Base-by-base conservation (phyloP, 2,797 vertebrate species). In the Pantherophis vulpinus region DNA sequence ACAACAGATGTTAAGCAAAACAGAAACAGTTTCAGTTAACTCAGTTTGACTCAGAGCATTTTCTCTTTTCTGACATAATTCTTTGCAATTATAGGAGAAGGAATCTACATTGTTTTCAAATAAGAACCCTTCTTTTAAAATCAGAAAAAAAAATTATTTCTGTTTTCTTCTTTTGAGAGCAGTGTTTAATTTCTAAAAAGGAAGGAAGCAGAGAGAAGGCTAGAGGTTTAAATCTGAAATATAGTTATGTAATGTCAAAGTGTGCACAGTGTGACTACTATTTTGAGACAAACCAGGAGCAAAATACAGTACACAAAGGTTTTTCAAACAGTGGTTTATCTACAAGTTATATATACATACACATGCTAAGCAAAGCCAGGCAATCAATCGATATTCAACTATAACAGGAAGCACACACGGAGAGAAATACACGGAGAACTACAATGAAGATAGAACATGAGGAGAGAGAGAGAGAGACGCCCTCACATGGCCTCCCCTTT, bases 1-100 rank as follows among this genome's bases (percentile, higher is more conserved):
- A 83, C 9, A 83, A 9, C 42, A 83, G 9, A 23, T 47, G 3
- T 47, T 83, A 83, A 83, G 11, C 74, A 42, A 83, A 83, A 83
- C 37, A 25, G 20, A 42, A 42, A 42, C 37, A 42, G 37, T 83
- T 83, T 83, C 37, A 47, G 9, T 47, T 47, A 23, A 83, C 47
- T 47, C 5, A 47, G 47, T 89, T 37, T 63, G 93, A 37, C 74
- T 42, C 0, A 42, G 60, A 10, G 9, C 59, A 13, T 13, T 25
- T 74, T 93, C 93, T 91, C 88, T 94, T 74, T 86, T 94, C 29
- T 88, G 37, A 37, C 92, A 87, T 83, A 94, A 74, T n/a, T 95
- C 20, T 27, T 94, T 4, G 94, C 27, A 27, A 60, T 16, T 55
- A 13, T 32, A 91, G 20, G 37, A 42, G 37, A 29, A 91, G 20